These are phyloP conservation scores for Hucho hucho DNA, from an alignment of 2,113 vertebrate genomes.

Conservation along the genomic window DNA sequence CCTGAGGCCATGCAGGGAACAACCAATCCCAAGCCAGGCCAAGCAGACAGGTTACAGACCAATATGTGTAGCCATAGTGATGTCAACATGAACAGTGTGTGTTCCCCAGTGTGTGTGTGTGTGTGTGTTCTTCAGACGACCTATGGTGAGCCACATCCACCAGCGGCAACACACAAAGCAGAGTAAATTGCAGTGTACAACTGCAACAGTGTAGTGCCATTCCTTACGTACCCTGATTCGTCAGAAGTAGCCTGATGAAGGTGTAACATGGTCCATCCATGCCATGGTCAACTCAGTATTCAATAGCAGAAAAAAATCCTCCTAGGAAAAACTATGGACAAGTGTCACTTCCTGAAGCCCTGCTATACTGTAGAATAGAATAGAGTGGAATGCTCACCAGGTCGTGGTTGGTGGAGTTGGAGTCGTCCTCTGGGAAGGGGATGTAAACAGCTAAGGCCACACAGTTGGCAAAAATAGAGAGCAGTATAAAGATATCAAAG, in stretches of 20 bases:
- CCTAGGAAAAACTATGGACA: too few relatives aligned
- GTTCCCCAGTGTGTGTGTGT: not conserved
- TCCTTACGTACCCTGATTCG: too few relatives aligned
- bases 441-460: slow-evolving; percentile 99
- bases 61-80: slow-evolving; percentile 27
- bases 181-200: too few relatives aligned
- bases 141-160: too few relatives aligned
- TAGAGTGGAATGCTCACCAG: slow-evolving; percentile 84
- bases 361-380: not conserved
- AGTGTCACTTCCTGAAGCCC: too few relatives aligned
- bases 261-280: too few relatives aligned
- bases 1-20: slow-evolving; percentile 19
- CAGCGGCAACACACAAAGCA: too few relatives aligned
- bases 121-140: too few relatives aligned
- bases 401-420: slow-evolving; percentile 98
- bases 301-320: too few relatives aligned
- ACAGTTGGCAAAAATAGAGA: slow-evolving; percentile 99
- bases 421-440: slow-evolving; percentile 99
- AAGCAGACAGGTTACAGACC: slow-evolving; percentile 10
- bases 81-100: not conserved
- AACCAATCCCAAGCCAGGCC: slow-evolving; percentile 32
- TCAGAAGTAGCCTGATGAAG: too few relatives aligned
- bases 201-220: too few relatives aligned
- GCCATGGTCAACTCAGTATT: too few relatives aligned
- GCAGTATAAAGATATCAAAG: slow-evolving; percentile 99